Evolutionary conservation across 2,888 invertebrate genomes (phyloP).

Genomic region (Schizaphis graminum): DNA sequence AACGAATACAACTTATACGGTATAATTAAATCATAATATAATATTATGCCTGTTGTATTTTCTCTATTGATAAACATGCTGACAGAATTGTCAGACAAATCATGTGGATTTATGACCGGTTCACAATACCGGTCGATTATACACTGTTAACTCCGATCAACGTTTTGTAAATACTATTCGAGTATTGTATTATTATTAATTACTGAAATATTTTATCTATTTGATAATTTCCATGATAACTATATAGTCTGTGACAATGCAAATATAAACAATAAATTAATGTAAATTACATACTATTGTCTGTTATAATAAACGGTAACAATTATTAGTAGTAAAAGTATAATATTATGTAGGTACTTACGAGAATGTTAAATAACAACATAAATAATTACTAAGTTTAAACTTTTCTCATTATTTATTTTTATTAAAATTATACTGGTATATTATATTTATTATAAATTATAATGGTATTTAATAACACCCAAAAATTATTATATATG

Average conservation of each 20-base stretch:
- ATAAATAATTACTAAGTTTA: neutral
- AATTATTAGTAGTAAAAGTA: neutral
- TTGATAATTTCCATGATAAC: neutral
- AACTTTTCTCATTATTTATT: neutral
- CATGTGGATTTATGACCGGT: neutral
- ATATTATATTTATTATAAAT: neutral
- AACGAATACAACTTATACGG: neutral
- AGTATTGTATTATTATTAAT: neutral
- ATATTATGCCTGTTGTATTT: neutral
- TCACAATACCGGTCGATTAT: neutral
- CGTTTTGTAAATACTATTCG: neutral
- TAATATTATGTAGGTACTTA: neutral
- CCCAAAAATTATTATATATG: neutral
- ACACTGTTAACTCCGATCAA: neutral
- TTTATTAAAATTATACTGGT: neutral
- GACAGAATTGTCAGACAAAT: neutral
- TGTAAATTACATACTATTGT: neutral
- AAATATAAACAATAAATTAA: too few relatives aligned
- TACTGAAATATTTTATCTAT: neutral
- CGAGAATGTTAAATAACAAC: neutral
- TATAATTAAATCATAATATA: slow-evolving; percentile 19
- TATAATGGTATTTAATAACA: neutral
- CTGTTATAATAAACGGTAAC: neutral
- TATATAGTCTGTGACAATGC: neutral
- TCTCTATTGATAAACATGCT: neutral